A percentile compares a stretch with the other conserved stretches of the same genome.
These are phyloP conservation scores for Hyppa rectilinea DNA, from an alignment of 2,888 invertebrate species.

Conservation along the genomic window DNA sequence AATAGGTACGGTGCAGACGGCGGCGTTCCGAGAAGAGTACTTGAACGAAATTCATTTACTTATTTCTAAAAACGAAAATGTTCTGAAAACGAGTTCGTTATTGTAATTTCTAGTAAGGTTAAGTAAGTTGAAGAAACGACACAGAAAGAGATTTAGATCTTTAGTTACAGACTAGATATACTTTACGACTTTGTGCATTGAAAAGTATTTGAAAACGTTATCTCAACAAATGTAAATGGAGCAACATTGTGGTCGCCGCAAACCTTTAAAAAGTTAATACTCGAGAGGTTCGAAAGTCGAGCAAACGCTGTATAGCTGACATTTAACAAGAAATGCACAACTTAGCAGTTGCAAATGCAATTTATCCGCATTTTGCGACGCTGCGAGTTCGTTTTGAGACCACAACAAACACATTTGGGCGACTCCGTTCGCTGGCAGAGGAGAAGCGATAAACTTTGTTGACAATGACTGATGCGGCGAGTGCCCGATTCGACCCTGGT, in stretches of 20 bases:
- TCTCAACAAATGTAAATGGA: slow-evolving; percentile 60
- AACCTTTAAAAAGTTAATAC: slow-evolving; percentile 62
- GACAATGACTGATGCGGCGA: slow-evolving; percentile 87
- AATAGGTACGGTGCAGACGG: slow-evolving; percentile 5
- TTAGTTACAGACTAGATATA: slow-evolving; percentile 15
- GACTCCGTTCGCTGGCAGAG: slow-evolving; percentile 73
- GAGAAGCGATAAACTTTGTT: slow-evolving; percentile 83
- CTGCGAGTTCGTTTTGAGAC: slow-evolving; percentile 74
- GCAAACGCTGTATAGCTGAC: slow-evolving; percentile 46
- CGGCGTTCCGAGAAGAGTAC: slow-evolving; percentile 12
- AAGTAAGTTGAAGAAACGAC: slow-evolving; percentile 16
- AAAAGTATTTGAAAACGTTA: slow-evolving; percentile 43
- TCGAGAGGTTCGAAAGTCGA: slow-evolving; percentile 56
- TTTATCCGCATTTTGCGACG: slow-evolving; percentile 67
- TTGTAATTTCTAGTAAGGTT: slow-evolving; percentile 13
- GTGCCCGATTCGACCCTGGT: slow-evolving; percentile 65
- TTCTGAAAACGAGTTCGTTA: slow-evolving; percentile 6
- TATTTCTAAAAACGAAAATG: slow-evolving; percentile 30
- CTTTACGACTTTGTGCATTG: slow-evolving; percentile 40
- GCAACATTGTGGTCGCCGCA: slow-evolving; percentile 36
- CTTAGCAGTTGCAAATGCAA: slow-evolving; percentile 71
- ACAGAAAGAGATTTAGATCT: slow-evolving; percentile 3
- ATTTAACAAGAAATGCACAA: slow-evolving; percentile 73
- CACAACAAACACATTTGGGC: slow-evolving; percentile 85
- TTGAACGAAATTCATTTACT: slow-evolving; percentile 33